Evolutionary conservation across 2,888 invertebrate genomes (phyloP), one percentile per base, ranked within the genome.

Genomic region (Eurytoma californica): DNA sequence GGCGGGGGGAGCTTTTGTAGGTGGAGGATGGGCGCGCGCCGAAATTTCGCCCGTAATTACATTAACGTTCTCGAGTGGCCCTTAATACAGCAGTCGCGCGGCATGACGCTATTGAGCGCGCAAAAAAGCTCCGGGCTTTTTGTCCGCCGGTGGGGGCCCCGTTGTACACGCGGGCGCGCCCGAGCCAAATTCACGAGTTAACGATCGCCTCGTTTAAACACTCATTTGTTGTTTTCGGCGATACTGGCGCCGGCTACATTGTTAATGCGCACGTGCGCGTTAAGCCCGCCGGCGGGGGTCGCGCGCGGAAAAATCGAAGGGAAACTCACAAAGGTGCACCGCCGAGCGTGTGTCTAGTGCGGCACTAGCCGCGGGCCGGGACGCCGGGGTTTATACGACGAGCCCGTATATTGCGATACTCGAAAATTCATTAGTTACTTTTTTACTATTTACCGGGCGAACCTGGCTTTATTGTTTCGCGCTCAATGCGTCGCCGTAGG

Each of bases 121-220:
- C 49, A 66, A 74, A 74, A 74, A 74, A 74, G n/a, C 47, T 13
- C n/a, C n/a, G 53, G n/a, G 53, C 53, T 53, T n/a, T 53, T n/a
- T 53, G 16, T n/a, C 13, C 53, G 53, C 5, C 53, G n/a, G n/a
- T 13, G 28, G 30, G 39, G 47, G 14, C n/a, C 24, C 3, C 28
- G 20, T 18, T 58, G 39, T 39, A 49, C n/a, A 47, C 24, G 49
- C 24, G 72, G 2, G n/a, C n/a, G 16, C n/a, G 28, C 24, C 2
- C 65, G 51, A 24, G 74, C 49, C 51, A 66, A 77, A 77, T 77
- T 77, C 66, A 20, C 70, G 60, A 57, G 49, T 53, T 74, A 74
- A 74, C 74, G 70, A 70, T 75, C 74, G 49, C 28, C 55, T 30
- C 75, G 75, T 72, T 79, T 79, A 79, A 79, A 75, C 67, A 75